phyloP scores from a whole-genome alignment of 2,888 invertebrate species.

The Pristionchus japonicus region DNA sequence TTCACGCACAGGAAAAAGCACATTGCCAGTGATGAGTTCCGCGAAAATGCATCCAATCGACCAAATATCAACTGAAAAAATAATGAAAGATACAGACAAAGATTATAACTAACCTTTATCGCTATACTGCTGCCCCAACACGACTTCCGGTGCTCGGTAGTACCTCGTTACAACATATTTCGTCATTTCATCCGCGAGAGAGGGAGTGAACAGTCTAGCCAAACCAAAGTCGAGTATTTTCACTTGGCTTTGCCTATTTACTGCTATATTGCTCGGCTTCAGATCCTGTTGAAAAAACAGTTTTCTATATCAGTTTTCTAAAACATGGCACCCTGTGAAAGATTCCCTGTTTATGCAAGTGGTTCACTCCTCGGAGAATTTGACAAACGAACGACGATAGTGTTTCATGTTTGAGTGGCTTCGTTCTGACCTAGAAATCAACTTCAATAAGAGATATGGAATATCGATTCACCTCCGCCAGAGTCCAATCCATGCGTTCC shows the following conservation, averaged over 20 bases:
- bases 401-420: neutral
- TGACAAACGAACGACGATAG: constrained; percentile 10
- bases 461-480: no score
- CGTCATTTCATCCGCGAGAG: constrained; percentile 90
- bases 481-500: neutral
- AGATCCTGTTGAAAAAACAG: neutral
- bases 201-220: constrained; percentile 85
- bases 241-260: neutral
- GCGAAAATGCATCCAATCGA: constrained; percentile 91
- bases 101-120: no score
- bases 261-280: constrained; percentile 19
- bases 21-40: constrained; percentile 99
- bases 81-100: no score
- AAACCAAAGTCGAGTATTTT: constrained; percentile 95
- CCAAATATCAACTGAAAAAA: constrained; percentile 72
- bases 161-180: constrained; percentile 89
- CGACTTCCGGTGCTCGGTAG: constrained; percentile 96
- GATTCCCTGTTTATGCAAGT: neutral
- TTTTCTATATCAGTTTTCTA: no score
- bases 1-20: no score
- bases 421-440: no score
- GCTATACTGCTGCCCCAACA: constrained; percentile 90
- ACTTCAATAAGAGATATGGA: no score
- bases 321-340: constrained; percentile 34
- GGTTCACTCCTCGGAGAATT: neutral